Conservation (phyloP, 2,888 invertebrate species). For the Torymus texanus region DNA sequence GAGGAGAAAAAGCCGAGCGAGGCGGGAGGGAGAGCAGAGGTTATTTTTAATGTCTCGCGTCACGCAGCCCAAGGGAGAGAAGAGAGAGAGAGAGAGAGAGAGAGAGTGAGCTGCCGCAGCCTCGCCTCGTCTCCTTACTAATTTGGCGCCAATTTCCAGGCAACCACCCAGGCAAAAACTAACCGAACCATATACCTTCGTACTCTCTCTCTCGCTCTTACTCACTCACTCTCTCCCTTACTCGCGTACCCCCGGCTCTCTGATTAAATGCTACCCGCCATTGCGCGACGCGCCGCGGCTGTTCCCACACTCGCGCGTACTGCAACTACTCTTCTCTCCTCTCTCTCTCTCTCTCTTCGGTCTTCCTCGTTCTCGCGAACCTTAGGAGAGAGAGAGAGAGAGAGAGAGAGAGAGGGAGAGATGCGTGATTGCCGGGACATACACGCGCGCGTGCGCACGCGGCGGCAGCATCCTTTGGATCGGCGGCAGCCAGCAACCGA, state of each 20-base stretch:
- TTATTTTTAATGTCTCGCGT: constrained; percentile 75
- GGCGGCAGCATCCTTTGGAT: not conserved
- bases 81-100: constrained; percentile 54
- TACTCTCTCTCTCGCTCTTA: constrained; percentile 48
- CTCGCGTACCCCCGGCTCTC: constrained; percentile 58
- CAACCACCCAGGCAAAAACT: constrained; percentile 75
- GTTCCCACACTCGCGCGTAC: constrained; percentile 65
- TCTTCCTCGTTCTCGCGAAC: constrained; percentile 58
- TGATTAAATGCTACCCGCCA: constrained; percentile 75
- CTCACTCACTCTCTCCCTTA: constrained; percentile 47
- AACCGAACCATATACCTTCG: constrained; percentile 71
- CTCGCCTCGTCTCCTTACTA: constrained; percentile 74
- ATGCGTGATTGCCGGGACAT: constrained; percentile 40
- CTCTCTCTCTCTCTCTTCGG: constrained; percentile 54
- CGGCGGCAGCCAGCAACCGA: constrained; percentile 10
- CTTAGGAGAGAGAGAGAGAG: not conserved
- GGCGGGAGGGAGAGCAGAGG: constrained; percentile 65
- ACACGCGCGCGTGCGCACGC: not conserved
- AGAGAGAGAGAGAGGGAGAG: constrained; percentile 18
- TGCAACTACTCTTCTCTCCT: constrained; percentile 61
- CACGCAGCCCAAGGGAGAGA: constrained; percentile 71
- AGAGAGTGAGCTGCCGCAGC: constrained; percentile 59
- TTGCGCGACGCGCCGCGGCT: constrained; percentile 57
- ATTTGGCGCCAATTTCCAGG: constrained; percentile 76
- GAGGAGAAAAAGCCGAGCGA: constrained; percentile 11